Evolutionary conservation across 2,113 vertebrate genomes (phyloP), one percentile per base, ranked within the genome.

Genomic region (Sorex fumeus): DNA sequence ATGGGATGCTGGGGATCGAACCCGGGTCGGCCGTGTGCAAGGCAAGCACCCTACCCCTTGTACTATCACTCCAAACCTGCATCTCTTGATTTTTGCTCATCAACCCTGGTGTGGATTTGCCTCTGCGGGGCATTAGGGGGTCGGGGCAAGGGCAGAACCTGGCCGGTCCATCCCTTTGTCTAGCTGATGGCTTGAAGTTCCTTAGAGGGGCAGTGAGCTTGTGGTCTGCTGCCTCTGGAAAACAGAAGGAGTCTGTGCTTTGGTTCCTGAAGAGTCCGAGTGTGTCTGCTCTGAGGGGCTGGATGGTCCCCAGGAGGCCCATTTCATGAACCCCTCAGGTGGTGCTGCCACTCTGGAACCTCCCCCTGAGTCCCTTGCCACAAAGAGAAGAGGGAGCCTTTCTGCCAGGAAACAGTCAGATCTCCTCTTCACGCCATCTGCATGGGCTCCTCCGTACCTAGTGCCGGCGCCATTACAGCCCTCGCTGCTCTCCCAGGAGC

Each of bases 131-230:
- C 13, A 21, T 84, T 10, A 25, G 15, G 66, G n/a, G 25, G 50
- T 13, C 19, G 15, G 60, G 23, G 25, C 36, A 30, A 43, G 32
- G n/a, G 53, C 34, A 34, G 71, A 30, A 72, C 80, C 62, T 9
- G 47, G 69, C 23, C 83, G 25, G n/a, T 25, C 30, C 30, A 70
- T 94, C 80, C 32, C 30, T 93, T 86, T 72, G 66, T 88, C 86
- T 94, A 94, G 64, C 67, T 50, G 83, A 83, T 87, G 87, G 12
- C 88, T 70, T 70, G 64, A 84, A 50, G 15, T 76, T 89, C 75
- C 70, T 47, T 23, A 27, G 87, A 89, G 78, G 90, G 77, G 90
- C 64, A 85, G 78, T 89, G 81, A 90, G 70, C 40, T 62, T 53
- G 91, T 82, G 67, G 67, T 93, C 40, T 83, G 82, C 32, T 25